phyloP scores from a whole-genome alignment of 2,888 invertebrate species.

The Neoaliturus tenellus region DNA sequence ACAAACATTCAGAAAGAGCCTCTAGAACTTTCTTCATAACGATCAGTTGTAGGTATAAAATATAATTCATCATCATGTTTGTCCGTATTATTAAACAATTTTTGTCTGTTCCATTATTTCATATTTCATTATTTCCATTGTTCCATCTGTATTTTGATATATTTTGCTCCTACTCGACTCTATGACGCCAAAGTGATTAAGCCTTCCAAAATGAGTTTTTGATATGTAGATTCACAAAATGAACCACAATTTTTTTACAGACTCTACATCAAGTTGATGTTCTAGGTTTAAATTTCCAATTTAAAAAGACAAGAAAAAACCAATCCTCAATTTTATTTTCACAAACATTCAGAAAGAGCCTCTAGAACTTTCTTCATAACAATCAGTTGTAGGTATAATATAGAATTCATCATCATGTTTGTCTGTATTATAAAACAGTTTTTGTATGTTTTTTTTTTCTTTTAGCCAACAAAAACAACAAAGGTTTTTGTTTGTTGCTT shows the following conservation, averaged over 20 bases:
- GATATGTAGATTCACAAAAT: too few species aligned
- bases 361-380: conserved; percentile 49
- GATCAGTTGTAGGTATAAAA: neutral
- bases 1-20: conserved; percentile 60
- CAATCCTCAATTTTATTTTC: too few species aligned
- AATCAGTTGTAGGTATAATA: neutral
- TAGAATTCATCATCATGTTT: conserved; percentile 18
- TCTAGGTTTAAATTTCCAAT: too few species aligned
- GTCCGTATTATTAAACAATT: neutral
- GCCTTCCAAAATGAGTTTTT: too few species aligned
- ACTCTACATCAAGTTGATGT: too few species aligned
- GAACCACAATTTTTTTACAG: too few species aligned
- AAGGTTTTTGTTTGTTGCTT: too few species aligned
- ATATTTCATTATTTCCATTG: too few species aligned
- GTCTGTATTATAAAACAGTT: neutral
- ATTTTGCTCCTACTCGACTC: too few species aligned
- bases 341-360: conserved; percentile 60
- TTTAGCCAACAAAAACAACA: conserved; percentile 67
- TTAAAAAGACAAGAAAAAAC: too few species aligned
- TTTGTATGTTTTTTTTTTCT: neutral
- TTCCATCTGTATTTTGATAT: too few species aligned
- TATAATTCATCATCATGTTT: conserved; percentile 14
- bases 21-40: conserved; percentile 49
- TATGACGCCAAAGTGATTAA: too few species aligned
- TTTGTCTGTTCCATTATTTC: neutral